Conservation (phyloP, 2,888 invertebrate genomes). For the Synanthedon myopaeformis region DNA sequence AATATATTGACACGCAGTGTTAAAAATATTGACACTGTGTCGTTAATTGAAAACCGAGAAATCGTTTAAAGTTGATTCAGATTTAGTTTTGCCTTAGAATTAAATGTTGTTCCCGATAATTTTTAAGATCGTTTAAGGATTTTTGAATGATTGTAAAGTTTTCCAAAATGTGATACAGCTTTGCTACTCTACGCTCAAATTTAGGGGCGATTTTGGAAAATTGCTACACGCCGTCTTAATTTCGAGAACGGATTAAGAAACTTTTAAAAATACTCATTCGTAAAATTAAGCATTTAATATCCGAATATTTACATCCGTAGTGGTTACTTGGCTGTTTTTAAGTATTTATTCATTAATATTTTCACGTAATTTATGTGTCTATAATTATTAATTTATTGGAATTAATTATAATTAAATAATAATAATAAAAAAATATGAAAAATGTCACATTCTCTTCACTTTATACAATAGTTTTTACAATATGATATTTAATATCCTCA, state of each 20-base stretch:
- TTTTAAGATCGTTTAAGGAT: conserved; percentile 50
- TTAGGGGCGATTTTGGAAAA: conserved; percentile 31
- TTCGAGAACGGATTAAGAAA: conserved; percentile 41
- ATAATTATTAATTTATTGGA: conserved; percentile 68
- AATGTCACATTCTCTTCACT: conserved; percentile 69
- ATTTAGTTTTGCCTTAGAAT: conserved; percentile 47
- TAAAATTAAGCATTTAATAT: conserved; percentile 62
- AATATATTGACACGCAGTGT: no score
- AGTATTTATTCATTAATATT: conserved; percentile 64
- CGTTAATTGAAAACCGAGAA: background rate
- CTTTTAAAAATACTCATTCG: conserved; percentile 62
- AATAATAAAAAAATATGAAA: conserved; percentile 50
- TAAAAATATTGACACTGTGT: background rate
- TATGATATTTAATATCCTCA: conserved; percentile 72
- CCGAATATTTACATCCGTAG: conserved; percentile 65
- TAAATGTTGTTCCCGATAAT: conserved; percentile 68
- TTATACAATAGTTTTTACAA: conserved; percentile 72
- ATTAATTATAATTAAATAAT: conserved; percentile 58
- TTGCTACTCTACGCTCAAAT: background rate
- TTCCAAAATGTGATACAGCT: conserved; percentile 27
- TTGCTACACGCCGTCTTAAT: conserved; percentile 37
- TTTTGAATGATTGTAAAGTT: conserved; percentile 28
- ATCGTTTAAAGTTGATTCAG: conserved; percentile 18
- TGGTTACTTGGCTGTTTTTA: conserved; percentile 66
- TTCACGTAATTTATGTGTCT: conserved; percentile 70